Conservation (phyloP, 2,888 invertebrate genomes). For the Podotricha telesiphe region DNA sequence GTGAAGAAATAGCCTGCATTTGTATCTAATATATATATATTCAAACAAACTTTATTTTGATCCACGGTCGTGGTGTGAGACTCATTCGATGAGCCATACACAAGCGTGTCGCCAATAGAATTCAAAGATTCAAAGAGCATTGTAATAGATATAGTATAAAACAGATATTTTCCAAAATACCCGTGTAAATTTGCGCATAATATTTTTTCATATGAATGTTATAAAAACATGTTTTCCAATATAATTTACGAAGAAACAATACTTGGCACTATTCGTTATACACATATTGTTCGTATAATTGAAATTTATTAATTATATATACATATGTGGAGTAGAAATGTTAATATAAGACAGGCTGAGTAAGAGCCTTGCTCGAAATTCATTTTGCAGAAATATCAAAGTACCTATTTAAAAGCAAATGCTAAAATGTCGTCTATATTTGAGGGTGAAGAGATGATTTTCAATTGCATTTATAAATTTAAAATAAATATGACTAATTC, state of each 20-base stretch:
- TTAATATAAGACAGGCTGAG: too few species aligned
- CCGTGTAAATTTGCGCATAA: too few species aligned
- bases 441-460: background rate
- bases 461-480: background rate
- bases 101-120: conserved; percentile 4
- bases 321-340: background rate
- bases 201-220: background rate
- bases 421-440: too few species aligned
- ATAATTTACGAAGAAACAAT: background rate
- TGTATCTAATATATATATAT: background rate
- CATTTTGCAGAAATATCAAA: background rate
- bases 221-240: background rate
- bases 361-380: background rate
- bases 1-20: conserved; percentile 12
- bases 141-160: background rate
- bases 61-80: conserved; percentile 6
- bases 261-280: background rate
- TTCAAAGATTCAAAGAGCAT: background rate
- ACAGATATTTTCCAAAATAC: background rate
- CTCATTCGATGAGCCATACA: conserved; percentile 11
- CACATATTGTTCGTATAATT: background rate
- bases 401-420: too few species aligned
- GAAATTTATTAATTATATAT: background rate
- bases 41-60: conserved; percentile 7
- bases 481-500: background rate